Base-by-base conservation (phyloP, 2,888 invertebrate species). In the Chrysolina americana region DNA sequence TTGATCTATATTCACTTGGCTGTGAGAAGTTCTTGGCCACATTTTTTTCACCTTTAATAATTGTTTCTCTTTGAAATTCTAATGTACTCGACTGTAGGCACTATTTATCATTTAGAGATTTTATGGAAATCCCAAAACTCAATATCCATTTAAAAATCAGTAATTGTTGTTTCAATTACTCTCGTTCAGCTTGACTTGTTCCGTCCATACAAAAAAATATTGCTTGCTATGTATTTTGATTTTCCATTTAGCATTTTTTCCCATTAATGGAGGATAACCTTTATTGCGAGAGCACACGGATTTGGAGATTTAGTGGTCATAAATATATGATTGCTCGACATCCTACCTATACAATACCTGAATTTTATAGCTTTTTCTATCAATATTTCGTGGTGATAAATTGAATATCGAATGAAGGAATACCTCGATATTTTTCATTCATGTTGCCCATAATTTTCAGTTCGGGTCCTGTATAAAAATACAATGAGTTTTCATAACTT, bases 321-420 rank as follows among this genome's bases (percentile, higher is more conserved):
- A 59, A 59, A 59, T 59, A 59, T 59, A 28, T 59, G 59, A 59
- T 59, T 36, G 59, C 9, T 59, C 28, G 28, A 36, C 59, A 59
- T 36, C 28, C 28, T 11, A 28, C n/a, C 59, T 28, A 59, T 28
- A 28, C 28, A 28, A 28, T n/a, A 68, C 19, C 68, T 53, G 68
- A 36, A 68, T 68, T 68, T 68, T 53, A 68, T 68, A 68, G 68
- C 53, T 15, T 41, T 19, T 17, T 41, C 19, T 15, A 41, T 53
- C 53, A 59, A 36, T 59, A 17, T 59, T 59, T 36, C 28, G 28
- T n/a, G 3, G 28, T 28, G 28, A 59, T 59, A 13, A 0, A 59
- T 15, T 6, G 8, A 28, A 36, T 36, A 28, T 28, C 10, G 59
- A 28, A 59, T 59, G 19, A 50, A 50, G n/a, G 9, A 59, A 36